A percentile compares a stretch with the other conserved stretches of the same genome.
Evolutionary conservation across 2,113 vertebrate species (phyloP).

Genomic region (Sylvia atricapilla): DNA sequence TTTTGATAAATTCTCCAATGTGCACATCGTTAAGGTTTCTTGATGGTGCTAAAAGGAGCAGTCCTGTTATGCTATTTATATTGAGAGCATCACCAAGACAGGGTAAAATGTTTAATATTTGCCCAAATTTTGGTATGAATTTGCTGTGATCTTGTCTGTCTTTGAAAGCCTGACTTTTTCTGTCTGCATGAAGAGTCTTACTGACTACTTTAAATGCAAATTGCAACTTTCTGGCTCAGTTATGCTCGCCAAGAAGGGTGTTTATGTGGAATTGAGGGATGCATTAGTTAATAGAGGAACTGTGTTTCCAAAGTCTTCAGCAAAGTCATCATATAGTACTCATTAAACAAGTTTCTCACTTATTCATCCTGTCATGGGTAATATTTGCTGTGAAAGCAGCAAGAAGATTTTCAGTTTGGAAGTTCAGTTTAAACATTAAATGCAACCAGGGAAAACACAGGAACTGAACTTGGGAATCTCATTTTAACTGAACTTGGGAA

Average conservation of each 20-base stretch:
- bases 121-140: neutral
- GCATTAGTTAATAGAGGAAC: neutral
- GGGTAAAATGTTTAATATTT: neutral
- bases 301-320: neutral
- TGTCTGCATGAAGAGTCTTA: neutral
- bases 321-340: neutral
- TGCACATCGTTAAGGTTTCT: neutral
- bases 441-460: neutral
- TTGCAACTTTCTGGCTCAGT: neutral
- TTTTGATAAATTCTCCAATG: conserved; percentile 18
- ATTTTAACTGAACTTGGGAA: neutral
- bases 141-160: neutral
- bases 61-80: neutral
- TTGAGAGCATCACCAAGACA: neutral
- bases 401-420: neutral
- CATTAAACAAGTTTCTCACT: neutral
- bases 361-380: neutral
- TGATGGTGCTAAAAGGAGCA: neutral
- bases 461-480: neutral
- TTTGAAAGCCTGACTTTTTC: neutral
- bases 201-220: neutral
- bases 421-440: neutral
- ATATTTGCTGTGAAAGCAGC: neutral
- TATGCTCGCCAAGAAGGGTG: neutral
- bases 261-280: neutral